Conservation (phyloP, 2,113 vertebrate species). For the Microtus ochrogaster region DNA sequence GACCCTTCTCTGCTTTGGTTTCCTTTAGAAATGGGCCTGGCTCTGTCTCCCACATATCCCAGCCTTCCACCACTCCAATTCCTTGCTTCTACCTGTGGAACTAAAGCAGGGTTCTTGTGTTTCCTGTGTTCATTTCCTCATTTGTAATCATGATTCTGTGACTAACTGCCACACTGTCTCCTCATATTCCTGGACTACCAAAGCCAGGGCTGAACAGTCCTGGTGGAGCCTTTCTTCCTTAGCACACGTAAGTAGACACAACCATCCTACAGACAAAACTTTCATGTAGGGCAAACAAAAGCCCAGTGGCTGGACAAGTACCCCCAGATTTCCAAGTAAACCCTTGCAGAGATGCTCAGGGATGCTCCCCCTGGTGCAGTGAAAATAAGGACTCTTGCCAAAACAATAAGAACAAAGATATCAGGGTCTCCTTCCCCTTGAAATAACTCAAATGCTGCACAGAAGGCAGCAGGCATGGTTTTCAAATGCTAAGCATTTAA, state of each 20-base stretch:
- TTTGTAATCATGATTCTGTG: neutral
- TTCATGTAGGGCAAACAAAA: neutral
- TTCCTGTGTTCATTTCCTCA: neutral
- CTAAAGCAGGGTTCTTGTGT: neutral
- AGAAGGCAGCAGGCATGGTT: neutral
- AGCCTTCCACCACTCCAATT: no score
- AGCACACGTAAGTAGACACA: neutral
- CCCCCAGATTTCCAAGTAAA: neutral
- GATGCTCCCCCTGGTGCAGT: neutral
- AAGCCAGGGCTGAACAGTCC: neutral
- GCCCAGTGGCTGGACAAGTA: neutral
- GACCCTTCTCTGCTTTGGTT: neutral
- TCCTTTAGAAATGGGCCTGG: neutral
- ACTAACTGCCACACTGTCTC: neutral
- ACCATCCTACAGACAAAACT: neutral
- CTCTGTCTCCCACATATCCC: no score
- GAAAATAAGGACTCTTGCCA: neutral
- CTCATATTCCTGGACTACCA: neutral
- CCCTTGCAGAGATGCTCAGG: neutral
- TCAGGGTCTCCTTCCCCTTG: neutral
- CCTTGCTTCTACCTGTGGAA: neutral
- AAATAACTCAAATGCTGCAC: neutral
- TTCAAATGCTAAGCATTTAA: neutral
- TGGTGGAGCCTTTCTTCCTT: neutral
- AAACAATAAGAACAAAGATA: neutral